Evolutionary conservation across 1,140 invertebrate genomes (phyloP).

Genomic region (Proctacanthus coquilletti): DNA sequence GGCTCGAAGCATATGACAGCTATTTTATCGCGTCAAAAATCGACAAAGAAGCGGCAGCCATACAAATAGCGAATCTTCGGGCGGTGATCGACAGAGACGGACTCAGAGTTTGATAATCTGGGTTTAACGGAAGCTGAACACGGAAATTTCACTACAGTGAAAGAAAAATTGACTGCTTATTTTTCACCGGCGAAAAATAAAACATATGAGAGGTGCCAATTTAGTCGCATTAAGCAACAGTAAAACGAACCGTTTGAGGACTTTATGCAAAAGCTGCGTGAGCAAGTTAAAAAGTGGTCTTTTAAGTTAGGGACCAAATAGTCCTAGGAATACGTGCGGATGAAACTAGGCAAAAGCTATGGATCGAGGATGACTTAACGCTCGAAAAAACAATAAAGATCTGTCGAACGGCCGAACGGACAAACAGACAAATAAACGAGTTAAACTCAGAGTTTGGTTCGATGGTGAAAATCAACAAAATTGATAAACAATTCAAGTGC

Average conservation of each 20-base stretch:
- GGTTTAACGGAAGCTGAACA: neutral
- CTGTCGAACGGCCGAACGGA: slow-evolving; percentile 3
- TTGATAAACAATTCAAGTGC: slow-evolving; percentile 1
- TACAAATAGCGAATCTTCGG: neutral
- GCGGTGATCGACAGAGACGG: neutral
- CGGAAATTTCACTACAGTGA: neutral
- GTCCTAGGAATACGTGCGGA: slow-evolving; percentile 2
- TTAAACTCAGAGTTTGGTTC: neutral
- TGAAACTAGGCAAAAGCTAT: slow-evolving; percentile 3
- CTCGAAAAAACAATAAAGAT: slow-evolving; percentile 5
- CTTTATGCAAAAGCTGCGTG: neutral
- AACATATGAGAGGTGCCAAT: slow-evolving; percentile 1
- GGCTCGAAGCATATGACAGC: neutral
- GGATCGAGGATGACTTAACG: slow-evolving; percentile 1
- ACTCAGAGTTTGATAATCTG: neutral
- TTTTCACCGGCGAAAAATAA: neutral
- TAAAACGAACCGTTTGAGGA: slow-evolving; percentile 4
- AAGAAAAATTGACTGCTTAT: neutral
- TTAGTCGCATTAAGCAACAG: slow-evolving; percentile 3
- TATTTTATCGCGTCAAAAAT: neutral
- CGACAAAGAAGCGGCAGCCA: neutral
- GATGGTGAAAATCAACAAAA: neutral
- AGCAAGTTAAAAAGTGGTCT: slow-evolving; percentile 2
- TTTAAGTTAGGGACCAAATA: slow-evolving; percentile 5
- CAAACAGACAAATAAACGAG: slow-evolving; percentile 2